Conservation (phyloP, 2,113 vertebrate genomes). For the Centrocercus urophasianus region DNA sequence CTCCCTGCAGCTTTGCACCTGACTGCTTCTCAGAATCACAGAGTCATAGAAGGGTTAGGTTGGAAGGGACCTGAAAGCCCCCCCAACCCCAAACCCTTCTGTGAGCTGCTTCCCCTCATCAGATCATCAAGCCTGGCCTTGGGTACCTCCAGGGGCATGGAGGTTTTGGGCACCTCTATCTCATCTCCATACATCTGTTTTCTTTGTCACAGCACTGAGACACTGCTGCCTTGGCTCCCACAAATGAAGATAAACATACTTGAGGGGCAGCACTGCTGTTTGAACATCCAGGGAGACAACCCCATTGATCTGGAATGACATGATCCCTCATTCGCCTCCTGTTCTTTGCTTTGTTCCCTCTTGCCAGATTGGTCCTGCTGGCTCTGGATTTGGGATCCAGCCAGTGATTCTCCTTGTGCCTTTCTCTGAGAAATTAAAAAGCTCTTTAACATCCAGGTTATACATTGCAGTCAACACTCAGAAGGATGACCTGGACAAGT, state of each 20-base stretch:
- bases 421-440: not conserved
- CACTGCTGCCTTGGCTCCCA: too few relatives aligned
- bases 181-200: not conserved
- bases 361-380: too few relatives aligned
- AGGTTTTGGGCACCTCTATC: too few relatives aligned
- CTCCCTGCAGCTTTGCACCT: not conserved
- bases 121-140: not conserved
- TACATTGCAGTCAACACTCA: rapidly evolving
- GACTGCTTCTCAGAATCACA: not conserved
- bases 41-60: not conserved
- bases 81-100: not conserved
- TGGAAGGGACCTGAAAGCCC: not conserved
- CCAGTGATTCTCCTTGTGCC: not conserved
- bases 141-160: too few relatives aligned
- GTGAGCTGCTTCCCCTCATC: not conserved
- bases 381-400: not conserved
- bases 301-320: too few relatives aligned
- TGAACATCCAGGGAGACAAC: not conserved
- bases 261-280: rapidly evolving
- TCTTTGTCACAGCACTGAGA: not conserved
- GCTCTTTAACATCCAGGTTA: not conserved
- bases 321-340: too few relatives aligned
- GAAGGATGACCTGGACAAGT: not conserved
- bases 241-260: not conserved
- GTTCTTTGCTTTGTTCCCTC: too few relatives aligned